A percentile compares a stretch with the other conserved stretches of the same genome.
phyloP scores from a whole-genome alignment of 2,888 invertebrate species.

The Ennomos fuscantarius region DNA sequence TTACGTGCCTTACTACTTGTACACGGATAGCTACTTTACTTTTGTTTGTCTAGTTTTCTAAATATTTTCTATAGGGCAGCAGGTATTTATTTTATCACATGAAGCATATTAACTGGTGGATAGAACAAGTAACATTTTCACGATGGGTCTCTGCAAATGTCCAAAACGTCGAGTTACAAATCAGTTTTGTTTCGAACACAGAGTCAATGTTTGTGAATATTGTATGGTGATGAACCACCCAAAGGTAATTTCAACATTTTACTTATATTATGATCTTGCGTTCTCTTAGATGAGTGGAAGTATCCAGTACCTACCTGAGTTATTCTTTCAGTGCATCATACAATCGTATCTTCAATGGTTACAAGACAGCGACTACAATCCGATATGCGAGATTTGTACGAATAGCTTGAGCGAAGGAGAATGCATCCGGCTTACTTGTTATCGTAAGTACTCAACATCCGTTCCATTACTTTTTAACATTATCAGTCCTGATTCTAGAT shows the following conservation, averaged over 20 bases:
- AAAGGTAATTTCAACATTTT: conserved; percentile 87
- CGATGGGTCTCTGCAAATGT: conserved; percentile 99
- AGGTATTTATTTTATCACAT: conserved; percentile 2
- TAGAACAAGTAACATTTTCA: conserved; percentile 40
- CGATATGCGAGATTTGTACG: conserved; percentile 96
- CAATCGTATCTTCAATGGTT: conserved; percentile 99
- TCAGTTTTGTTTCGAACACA: conserved; percentile 99
- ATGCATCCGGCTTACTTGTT: conserved; percentile 95
- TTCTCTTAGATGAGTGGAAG: conserved; percentile 5
- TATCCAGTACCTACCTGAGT: conserved; percentile 1
- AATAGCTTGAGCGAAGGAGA: conserved; percentile 92
- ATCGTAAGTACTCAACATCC: conserved; percentile 88
- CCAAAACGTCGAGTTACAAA: conserved; percentile 98
- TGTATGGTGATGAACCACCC: conserved; percentile 98
- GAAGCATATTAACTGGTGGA: conserved; percentile 24
- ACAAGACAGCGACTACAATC: conserved; percentile 98
- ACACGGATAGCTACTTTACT: conserved; percentile 16
- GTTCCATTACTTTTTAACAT: neutral
- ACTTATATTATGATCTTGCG: neutral
- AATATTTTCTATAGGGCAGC: conserved; percentile 14
- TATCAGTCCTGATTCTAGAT: too few species aligned
- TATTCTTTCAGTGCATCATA: conserved; percentile 94
- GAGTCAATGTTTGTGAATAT: conserved; percentile 99
- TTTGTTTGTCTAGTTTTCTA: conserved; percentile 47
- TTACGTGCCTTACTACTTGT: conserved; percentile 60